These are phyloP conservation scores for Microtus ochrogaster DNA, from an alignment of 2,113 vertebrate genomes.

Conservation along the genomic window DNA sequence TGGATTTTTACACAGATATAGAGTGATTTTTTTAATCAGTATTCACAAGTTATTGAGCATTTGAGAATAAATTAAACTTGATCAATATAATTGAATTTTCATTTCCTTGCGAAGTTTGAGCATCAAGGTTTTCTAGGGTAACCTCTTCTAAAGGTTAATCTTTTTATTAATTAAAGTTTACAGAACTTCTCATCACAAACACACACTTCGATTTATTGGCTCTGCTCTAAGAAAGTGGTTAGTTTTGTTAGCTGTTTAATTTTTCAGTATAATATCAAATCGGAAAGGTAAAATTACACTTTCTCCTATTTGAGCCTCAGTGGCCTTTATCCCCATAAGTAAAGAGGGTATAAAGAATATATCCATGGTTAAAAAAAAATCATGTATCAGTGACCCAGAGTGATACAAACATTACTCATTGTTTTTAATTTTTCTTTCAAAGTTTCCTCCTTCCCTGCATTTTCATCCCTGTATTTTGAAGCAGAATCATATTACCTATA, in stretches of 20 bases:
- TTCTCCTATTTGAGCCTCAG: not conserved
- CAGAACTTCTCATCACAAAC: conserved; percentile 16
- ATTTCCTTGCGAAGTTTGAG: not conserved
- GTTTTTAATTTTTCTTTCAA: not conserved
- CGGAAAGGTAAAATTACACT: not conserved
- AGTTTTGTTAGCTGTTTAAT: not conserved
- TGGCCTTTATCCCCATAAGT: not conserved
- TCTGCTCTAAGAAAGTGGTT: conserved; percentile 26
- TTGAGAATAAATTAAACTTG: not conserved
- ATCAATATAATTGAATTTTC: conserved; percentile 18
- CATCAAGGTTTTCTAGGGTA: not conserved
- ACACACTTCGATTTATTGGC: not conserved
- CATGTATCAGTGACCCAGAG: not conserved
- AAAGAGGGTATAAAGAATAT: not conserved
- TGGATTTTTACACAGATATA: not conserved
- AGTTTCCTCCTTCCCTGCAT: not conserved
- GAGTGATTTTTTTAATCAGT: not conserved
- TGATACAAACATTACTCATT: not conserved
- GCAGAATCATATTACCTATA: not conserved
- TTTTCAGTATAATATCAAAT: conserved; percentile 27
- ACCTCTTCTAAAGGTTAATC: not conserved
- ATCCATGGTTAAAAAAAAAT: not conserved
- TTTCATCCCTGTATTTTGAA: not conserved
- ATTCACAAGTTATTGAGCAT: not conserved
- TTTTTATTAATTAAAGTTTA: conserved; percentile 28